A percentile compares a stretch with the other conserved stretches of the same genome.
phyloP scores from a whole-genome alignment of 2,113 vertebrate genomes.

The Gavialis gangeticus region DNA sequence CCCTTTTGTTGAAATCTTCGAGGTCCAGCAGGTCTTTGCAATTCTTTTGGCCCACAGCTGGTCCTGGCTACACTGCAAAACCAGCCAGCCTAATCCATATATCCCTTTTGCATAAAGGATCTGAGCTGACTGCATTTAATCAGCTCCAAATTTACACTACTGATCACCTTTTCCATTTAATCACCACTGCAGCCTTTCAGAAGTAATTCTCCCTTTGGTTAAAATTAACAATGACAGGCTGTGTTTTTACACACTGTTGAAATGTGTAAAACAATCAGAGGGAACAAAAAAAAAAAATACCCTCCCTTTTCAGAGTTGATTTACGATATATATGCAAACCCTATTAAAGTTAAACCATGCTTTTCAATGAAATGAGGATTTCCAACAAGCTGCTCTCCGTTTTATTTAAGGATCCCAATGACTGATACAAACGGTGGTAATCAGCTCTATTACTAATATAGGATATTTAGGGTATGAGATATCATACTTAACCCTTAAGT shows the following conservation, averaged over 20 bases:
- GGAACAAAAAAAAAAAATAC: constrained; percentile 51
- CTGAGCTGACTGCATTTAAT: constrained; percentile 67
- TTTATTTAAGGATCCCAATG: constrained; percentile 63
- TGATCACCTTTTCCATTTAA: constrained; percentile 69
- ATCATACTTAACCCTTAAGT: constrained; percentile 60
- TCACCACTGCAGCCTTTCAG: constrained; percentile 49
- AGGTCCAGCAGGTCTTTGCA: background rate
- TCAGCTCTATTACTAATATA: constrained; percentile 45
- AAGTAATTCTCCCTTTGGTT: constrained; percentile 69
- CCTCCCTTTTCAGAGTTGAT: constrained; percentile 66
- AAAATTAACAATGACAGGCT: constrained; percentile 68
- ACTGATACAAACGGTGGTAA: constrained; percentile 49
- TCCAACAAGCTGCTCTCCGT: constrained; percentile 62
- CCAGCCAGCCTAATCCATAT: constrained; percentile 35
- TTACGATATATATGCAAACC: constrained; percentile 73
- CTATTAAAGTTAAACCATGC: constrained; percentile 75
- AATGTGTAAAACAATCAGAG: constrained; percentile 63
- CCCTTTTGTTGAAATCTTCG: background rate
- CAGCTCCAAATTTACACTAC: constrained; percentile 74
- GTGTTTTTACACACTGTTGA: constrained; percentile 64
- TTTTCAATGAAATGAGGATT: constrained; percentile 74
- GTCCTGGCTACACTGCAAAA: background rate
- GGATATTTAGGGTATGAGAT: constrained; percentile 50
- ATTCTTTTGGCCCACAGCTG: background rate
- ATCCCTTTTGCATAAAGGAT: constrained; percentile 57